Evolutionary conservation across 2,888 invertebrate genomes (phyloP).

Genomic region (Morpho achilles): DNA sequence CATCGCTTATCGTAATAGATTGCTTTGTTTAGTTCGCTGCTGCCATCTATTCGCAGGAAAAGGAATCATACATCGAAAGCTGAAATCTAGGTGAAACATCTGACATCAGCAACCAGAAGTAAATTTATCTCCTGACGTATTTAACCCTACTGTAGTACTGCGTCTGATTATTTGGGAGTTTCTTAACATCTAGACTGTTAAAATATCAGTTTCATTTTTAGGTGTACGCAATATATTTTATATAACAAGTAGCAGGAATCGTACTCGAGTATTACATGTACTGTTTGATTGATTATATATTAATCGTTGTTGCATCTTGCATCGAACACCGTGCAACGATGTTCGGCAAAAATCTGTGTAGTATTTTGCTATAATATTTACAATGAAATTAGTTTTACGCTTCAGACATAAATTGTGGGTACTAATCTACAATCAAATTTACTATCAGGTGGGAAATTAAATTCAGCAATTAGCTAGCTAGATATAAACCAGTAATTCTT

Average conservation of each 20-base stretch:
- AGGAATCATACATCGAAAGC: conserved; percentile 55
- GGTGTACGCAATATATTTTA: not conserved
- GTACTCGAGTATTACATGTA: not conserved
- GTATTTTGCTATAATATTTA: no score
- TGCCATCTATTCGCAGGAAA: conserved; percentile 63
- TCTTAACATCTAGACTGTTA: not conserved
- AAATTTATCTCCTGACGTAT: conserved; percentile 76
- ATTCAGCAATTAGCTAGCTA: no score
- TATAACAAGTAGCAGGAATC: conserved; percentile 1
- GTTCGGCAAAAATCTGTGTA: no score
- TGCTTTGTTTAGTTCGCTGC: conserved; percentile 47
- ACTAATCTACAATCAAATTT: no score
- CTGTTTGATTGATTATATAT: no score
- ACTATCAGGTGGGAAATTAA: no score
- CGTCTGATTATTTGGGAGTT: conserved; percentile 32
- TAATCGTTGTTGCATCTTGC: no score
- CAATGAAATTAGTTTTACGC: no score
- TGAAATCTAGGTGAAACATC: conserved; percentile 74
- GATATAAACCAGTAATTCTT: no score
- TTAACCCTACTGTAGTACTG: conserved; percentile 38
- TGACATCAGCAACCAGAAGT: conserved; percentile 72
- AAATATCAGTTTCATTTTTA: conserved; percentile 3
- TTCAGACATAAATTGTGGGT: no score
- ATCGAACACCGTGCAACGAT: no score
- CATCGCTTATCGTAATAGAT: conserved; percentile 18